These are phyloP conservation scores for Acanthopleura granulata DNA, from an alignment of 2,888 invertebrate species.

Conservation along the genomic window DNA sequence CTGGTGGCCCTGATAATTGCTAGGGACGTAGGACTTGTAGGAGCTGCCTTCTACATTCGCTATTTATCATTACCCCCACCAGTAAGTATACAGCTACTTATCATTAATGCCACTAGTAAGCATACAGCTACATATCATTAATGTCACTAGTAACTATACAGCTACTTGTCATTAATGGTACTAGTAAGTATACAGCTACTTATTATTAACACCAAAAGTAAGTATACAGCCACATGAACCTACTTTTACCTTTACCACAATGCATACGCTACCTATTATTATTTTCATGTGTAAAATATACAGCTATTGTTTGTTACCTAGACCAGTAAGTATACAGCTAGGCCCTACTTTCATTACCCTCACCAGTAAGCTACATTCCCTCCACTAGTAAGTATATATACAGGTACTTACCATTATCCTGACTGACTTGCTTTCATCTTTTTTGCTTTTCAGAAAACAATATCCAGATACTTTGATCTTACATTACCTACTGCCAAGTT, in stretches of 20 bases:
- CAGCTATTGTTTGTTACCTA: too few species aligned
- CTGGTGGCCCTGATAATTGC: slow-evolving; percentile 84
- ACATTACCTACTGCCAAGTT: slow-evolving; percentile 92
- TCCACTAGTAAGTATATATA: too few species aligned
- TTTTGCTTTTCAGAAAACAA: slow-evolving; percentile 78
- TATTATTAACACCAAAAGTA: too few species aligned
- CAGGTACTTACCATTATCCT: too few species aligned
- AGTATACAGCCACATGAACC: slow-evolving; percentile 67
- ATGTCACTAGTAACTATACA: too few species aligned
- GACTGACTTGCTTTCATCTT: background rate
- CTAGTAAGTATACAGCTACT: too few species aligned
- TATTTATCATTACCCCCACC: slow-evolving; percentile 91
- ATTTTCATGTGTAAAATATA: too few species aligned
- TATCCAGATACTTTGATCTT: slow-evolving; percentile 90
- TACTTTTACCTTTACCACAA: slow-evolving; percentile 78
- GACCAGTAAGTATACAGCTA: too few species aligned
- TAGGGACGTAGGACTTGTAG: slow-evolving; percentile 85
- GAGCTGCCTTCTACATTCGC: slow-evolving; percentile 89
- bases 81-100: slow-evolving; percentile 68
- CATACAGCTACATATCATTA: background rate
- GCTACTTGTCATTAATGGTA: too few species aligned
- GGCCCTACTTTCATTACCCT: too few species aligned
- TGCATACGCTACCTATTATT: too few species aligned
- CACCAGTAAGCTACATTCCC: too few species aligned
- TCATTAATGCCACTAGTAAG: background rate